These are phyloP conservation scores for Bos javanicus DNA, from an alignment of 2,113 vertebrate genomes.

Conservation along the genomic window DNA sequence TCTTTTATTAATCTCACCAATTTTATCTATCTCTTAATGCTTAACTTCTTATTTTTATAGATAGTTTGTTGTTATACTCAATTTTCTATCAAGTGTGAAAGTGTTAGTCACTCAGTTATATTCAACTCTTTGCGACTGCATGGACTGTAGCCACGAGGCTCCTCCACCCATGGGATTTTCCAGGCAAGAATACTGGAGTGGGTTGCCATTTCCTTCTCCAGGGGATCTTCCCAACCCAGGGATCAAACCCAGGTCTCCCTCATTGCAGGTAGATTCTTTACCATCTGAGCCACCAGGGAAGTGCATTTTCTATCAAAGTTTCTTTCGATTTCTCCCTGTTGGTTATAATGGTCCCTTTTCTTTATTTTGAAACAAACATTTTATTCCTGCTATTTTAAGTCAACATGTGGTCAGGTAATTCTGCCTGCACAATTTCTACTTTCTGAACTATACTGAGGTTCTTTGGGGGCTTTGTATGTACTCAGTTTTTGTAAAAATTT, in stretches of 20 bases:
- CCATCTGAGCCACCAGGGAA: neutral
- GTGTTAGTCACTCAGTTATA: neutral
- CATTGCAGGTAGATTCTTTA: neutral
- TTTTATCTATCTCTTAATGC: neutral
- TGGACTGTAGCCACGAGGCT: neutral
- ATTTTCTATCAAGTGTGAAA: neutral
- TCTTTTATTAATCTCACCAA: neutral
- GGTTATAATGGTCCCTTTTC: neutral
- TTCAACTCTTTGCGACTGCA: rapidly evolving
- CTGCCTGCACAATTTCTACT: neutral
- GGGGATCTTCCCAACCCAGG: neutral
- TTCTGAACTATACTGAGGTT: neutral
- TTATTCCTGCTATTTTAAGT: neutral
- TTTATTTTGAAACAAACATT: neutral
- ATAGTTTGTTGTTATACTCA: neutral
- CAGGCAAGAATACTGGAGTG: neutral
- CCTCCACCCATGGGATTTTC: neutral
- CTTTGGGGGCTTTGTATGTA: neutral
- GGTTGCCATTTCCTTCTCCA: neutral
- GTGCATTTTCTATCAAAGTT: neutral
- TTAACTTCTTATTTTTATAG: neutral
- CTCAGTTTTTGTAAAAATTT: neutral
- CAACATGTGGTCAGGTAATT: neutral
- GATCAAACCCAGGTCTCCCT: neutral
- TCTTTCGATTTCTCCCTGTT: neutral